These are phyloP conservation scores for Rhipidura dahli DNA, from an alignment of 2,113 vertebrate species.

Conservation along the genomic window DNA sequence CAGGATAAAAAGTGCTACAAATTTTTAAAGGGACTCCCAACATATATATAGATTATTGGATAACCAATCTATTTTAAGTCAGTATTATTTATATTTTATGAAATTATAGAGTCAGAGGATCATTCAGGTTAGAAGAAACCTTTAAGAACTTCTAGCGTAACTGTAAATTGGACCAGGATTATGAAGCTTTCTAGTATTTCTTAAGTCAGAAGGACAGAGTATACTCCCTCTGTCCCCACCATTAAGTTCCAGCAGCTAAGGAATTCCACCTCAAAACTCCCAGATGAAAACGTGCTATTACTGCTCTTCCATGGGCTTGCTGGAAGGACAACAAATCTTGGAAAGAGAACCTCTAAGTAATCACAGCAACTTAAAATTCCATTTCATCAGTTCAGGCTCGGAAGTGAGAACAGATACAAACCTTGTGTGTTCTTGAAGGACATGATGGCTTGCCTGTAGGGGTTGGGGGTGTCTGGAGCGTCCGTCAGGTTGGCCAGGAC, in stretches of 20 bases:
- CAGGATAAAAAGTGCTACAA: not conserved
- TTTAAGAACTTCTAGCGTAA: not conserved
- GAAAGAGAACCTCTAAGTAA: not conserved
- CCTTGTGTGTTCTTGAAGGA: conserved; percentile 98
- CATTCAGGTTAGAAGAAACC: not conserved
- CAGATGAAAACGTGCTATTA: accelerated
- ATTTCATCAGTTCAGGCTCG: not conserved
- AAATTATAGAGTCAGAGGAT: not conserved
- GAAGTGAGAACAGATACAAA: conserved; percentile 51
- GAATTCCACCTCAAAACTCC: not conserved
- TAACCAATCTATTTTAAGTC: not conserved
- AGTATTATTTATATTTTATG: not conserved
- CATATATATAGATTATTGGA: not conserved
- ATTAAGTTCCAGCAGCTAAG: not conserved
- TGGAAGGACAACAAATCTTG: not conserved
- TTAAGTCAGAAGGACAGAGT: not conserved
- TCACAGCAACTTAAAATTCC: not conserved
- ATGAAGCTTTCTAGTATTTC: not conserved
- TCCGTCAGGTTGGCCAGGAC: conserved; percentile 92
- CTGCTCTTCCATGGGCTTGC: not conserved
- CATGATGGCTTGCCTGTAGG: conserved; percentile 90
- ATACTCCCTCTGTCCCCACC: not conserved
- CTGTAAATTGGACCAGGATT: not conserved
- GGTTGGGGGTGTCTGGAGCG: conserved; percentile 85
- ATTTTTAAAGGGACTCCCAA: not conserved